Evolutionary conservation across 2,888 invertebrate species (phyloP).

Genomic region (Eueremaeus valkanovi): DNA sequence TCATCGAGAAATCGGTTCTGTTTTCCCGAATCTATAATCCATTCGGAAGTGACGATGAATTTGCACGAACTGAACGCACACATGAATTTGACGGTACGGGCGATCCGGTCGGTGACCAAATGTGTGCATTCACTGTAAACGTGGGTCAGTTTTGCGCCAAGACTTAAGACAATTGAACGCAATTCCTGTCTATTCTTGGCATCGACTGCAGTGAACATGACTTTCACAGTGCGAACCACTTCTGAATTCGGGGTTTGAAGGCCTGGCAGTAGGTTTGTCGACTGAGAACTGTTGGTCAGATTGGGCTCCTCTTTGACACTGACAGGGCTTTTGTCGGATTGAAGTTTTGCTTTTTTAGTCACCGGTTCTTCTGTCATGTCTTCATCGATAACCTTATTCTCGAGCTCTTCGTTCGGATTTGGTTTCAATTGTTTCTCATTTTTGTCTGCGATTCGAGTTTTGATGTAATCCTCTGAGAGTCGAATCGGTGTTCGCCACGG

Average conservation of each 20-base stretch:
- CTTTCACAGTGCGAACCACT: neutral
- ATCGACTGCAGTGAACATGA: slow-evolving; percentile 26
- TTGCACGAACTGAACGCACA: slow-evolving; percentile 76
- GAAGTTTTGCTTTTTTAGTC: neutral
- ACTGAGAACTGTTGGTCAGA: neutral
- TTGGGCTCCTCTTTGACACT: neutral
- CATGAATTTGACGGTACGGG: slow-evolving; percentile 78
- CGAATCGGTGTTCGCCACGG: slow-evolving; percentile 86
- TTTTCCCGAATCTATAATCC: slow-evolving; percentile 78
- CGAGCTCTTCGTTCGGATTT: neutral
- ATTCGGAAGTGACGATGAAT: slow-evolving; percentile 72
- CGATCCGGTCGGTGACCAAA: slow-evolving; percentile 74
- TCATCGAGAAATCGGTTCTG: slow-evolving; percentile 76
- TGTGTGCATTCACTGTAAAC: slow-evolving; percentile 78
- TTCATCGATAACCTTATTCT: neutral
- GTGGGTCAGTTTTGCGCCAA: slow-evolving; percentile 76
- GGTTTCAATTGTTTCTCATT: slow-evolving; percentile 9
- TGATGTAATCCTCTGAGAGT: neutral
- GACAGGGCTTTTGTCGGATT: neutral
- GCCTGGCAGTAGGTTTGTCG: neutral
- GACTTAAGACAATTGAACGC: slow-evolving; percentile 61
- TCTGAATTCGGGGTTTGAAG: neutral
- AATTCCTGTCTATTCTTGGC: slow-evolving; percentile 1
- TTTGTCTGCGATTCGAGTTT: neutral
- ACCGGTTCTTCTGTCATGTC: neutral